A percentile compares a stretch with the other conserved stretches of the same genome.
Conservation (phyloP, 2,113 vertebrate species). For the Rhinichthys klamathensis region DNA sequence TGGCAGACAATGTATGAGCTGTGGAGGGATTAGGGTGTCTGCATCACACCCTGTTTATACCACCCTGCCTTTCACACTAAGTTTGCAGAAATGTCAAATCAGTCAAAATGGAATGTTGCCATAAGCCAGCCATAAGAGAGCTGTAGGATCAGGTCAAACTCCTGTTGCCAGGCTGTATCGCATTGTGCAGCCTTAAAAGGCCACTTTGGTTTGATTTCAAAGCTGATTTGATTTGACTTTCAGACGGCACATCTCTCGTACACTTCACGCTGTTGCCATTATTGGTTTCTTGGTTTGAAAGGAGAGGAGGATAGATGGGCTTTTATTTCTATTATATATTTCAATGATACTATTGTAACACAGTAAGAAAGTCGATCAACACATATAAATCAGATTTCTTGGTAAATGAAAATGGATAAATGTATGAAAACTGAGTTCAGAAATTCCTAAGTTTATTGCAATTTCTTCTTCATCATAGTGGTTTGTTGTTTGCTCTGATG, state of each 20-base stretch:
- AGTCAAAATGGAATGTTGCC: constrained; percentile 38
- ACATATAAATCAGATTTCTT: constrained; percentile 20
- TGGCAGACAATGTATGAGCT: constrained; percentile 69
- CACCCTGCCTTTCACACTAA: constrained; percentile 66
- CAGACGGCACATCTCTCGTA: background rate
- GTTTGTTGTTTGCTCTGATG: constrained; percentile 43
- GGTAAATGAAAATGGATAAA: constrained; percentile 13
- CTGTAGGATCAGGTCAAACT: constrained; percentile 26
- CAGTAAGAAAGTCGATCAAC: background rate
- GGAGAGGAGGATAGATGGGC: background rate
- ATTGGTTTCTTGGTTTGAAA: background rate
- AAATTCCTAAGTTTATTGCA: constrained; percentile 25
- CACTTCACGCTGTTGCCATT: constrained; percentile 13
- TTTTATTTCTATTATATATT: background rate
- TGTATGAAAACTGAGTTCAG: background rate
- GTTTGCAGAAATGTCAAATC: constrained; percentile 58
- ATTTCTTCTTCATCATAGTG: constrained; percentile 28
- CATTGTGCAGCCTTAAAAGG: constrained; percentile 8
- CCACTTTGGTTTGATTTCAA: constrained; percentile 4
- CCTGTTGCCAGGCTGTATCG: constrained; percentile 15
- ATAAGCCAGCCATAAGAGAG: constrained; percentile 23
- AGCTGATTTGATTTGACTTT: background rate
- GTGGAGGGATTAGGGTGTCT: constrained; percentile 76
- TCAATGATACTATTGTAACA: background rate
- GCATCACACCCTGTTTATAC: constrained; percentile 70